A percentile compares a stretch with the other conserved stretches of the same genome.
phyloP scores from a whole-genome alignment of 1,140 invertebrate species.

The Laodelphax striatellus region DNA sequence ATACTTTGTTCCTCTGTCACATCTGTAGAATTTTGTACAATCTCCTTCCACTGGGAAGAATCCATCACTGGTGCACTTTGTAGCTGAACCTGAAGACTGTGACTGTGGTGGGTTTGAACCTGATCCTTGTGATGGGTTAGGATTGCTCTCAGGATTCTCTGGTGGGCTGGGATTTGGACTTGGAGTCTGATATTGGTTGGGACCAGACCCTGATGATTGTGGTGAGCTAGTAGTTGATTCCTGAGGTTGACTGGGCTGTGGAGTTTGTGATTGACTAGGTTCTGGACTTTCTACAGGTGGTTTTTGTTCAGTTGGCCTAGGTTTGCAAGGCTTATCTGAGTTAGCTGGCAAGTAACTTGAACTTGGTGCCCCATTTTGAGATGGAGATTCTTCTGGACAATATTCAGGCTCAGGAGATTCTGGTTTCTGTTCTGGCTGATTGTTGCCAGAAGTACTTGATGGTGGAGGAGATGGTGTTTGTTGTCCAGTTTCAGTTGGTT shows the following conservation, averaged over 20 bases:
- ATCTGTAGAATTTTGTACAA: slow-evolving; percentile 34
- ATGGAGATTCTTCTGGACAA: neutral
- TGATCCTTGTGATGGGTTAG: neutral
- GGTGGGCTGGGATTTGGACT: neutral
- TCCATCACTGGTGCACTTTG: slow-evolving; percentile 40
- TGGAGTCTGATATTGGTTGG: neutral
- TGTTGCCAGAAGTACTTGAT: neutral
- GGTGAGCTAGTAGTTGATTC: neutral
- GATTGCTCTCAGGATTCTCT: neutral
- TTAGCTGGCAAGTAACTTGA: neutral
- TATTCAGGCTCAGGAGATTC: neutral
- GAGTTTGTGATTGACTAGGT: neutral
- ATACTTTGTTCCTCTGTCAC: slow-evolving; percentile 33
- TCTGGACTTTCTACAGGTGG: neutral
- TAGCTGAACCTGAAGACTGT: neutral
- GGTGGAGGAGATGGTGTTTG: neutral
- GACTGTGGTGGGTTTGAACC: neutral
- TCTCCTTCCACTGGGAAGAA: slow-evolving; percentile 37
- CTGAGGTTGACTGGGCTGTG: neutral
- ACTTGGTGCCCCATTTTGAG: neutral
- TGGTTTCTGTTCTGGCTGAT: neutral
- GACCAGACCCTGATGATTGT: slow-evolving; percentile 11
- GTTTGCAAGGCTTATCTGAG: neutral
- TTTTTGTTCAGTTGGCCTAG: neutral
- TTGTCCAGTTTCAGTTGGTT: neutral